Evolutionary conservation across 53 echinoderm and acorn worm species (phyloP).

Genomic region (Echinarachnius parma): DNA sequence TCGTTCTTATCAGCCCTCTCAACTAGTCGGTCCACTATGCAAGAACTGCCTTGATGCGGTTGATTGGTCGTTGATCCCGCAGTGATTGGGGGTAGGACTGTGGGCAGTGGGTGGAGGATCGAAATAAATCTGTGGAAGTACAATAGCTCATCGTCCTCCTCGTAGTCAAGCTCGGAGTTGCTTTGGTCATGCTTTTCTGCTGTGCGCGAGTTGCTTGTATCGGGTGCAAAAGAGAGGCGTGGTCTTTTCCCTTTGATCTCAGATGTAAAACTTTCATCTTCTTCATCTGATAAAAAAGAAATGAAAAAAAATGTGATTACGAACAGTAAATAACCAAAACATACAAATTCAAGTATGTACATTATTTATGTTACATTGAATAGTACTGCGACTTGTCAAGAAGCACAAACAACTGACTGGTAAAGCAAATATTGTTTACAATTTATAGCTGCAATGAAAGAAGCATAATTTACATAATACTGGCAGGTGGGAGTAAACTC

Average conservation of each 20-base stretch:
- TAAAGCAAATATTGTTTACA: too few relatives aligned
- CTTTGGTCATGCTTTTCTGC: background rate
- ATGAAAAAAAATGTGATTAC: background rate
- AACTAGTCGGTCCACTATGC: background rate
- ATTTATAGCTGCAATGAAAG: too few relatives aligned
- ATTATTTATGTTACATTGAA: too few relatives aligned
- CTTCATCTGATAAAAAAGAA: constrained; percentile 5
- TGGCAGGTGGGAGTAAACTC: too few relatives aligned
- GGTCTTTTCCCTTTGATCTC: background rate
- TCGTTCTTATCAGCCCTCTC: background rate
- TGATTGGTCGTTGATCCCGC: background rate
- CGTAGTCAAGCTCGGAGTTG: background rate
- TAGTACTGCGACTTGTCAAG: too few relatives aligned
- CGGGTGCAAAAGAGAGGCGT: background rate
- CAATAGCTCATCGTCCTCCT: background rate
- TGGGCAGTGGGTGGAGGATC: constrained; percentile 2
- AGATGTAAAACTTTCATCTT: constrained; percentile 6
- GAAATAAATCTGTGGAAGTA: constrained; percentile 3
- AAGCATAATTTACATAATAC: too few relatives aligned
- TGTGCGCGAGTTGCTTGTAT: background rate
- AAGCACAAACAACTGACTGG: too few relatives aligned
- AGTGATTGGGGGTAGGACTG: background rate
- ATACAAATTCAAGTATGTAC: too few relatives aligned
- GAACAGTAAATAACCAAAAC: too few relatives aligned
- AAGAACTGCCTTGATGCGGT: background rate